phyloP scores from a whole-genome alignment of 1,140 invertebrate species.

The Zaprionus tsacasi region DNA sequence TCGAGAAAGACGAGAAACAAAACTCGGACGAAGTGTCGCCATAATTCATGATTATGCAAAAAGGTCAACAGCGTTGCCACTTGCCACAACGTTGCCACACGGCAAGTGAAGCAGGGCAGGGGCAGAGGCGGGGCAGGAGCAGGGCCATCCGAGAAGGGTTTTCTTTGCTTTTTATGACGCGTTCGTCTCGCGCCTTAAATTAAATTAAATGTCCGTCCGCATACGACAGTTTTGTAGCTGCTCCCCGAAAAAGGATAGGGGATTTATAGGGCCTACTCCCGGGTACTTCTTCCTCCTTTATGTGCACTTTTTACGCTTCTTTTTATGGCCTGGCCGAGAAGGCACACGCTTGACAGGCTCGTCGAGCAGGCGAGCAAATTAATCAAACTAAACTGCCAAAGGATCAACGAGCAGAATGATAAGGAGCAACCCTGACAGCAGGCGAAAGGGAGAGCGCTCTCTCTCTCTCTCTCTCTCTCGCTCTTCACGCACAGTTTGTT shows the following conservation, averaged over 20 bases:
- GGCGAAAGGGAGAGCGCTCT: too few species aligned
- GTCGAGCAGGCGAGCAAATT: conserved; percentile 69
- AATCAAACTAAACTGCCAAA: conserved; percentile 78
- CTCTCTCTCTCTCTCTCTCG: conserved; percentile 24
- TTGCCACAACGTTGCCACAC: conserved; percentile 11
- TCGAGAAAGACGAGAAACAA: conserved; percentile 7
- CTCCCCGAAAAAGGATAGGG: conserved; percentile 61
- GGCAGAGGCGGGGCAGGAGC: not conserved
- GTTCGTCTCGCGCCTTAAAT: conserved; percentile 47
- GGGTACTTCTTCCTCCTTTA: conserved; percentile 18
- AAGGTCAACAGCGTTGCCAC: conserved; percentile 65
- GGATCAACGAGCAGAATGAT: conserved; percentile 58
- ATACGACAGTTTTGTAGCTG: conserved; percentile 35
- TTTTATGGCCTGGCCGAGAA: conserved; percentile 37
- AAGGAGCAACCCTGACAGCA: conserved; percentile 11
- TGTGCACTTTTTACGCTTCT: conserved; percentile 66
- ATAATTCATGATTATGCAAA: conserved; percentile 82
- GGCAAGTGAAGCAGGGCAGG: not conserved
- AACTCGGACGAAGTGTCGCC: conserved; percentile 60
- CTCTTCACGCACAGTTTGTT: conserved; percentile 68
- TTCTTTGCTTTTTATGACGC: conserved; percentile 60
- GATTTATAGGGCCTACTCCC: conserved; percentile 53
- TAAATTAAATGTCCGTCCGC: conserved; percentile 69
- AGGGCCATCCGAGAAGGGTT: not conserved
- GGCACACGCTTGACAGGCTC: conserved; percentile 58